These are phyloP conservation scores for Embidobia sp. DNA, from an alignment of 2,888 invertebrate species.

Conservation along the genomic window DNA sequence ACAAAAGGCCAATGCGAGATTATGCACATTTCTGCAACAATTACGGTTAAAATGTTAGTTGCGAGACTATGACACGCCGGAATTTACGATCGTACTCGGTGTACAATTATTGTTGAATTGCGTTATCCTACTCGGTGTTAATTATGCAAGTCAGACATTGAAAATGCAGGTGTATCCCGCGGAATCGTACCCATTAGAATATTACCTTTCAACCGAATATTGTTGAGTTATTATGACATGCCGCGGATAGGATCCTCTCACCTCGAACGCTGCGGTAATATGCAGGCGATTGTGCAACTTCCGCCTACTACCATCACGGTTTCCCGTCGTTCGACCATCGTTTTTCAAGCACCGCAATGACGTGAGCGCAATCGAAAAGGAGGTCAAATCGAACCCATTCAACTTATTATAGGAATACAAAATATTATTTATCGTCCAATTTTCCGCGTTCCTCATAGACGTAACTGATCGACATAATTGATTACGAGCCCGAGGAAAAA, in stretches of 20 bases:
- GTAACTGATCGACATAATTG: not conserved
- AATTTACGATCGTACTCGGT: constrained; percentile 40
- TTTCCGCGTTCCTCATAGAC: no score
- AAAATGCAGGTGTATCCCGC: constrained; percentile 39
- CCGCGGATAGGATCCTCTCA: constrained; percentile 53
- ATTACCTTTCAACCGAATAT: constrained; percentile 56
- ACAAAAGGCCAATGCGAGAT: constrained; percentile 37
- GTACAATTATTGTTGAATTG: constrained; percentile 50
- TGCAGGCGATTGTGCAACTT: constrained; percentile 52
- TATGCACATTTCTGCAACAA: constrained; percentile 57
- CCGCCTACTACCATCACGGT: constrained; percentile 38
- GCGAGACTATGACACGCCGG: constrained; percentile 48
- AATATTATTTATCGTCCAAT: not conserved
- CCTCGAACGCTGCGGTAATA: constrained; percentile 31
- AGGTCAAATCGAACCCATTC: constrained; percentile 29
- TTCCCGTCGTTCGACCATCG: constrained; percentile 32
- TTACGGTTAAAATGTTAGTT: constrained; percentile 34
- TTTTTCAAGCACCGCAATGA: constrained; percentile 29
- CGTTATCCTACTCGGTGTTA: constrained; percentile 45
- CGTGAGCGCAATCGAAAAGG: constrained; percentile 22
- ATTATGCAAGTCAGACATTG: constrained; percentile 42
- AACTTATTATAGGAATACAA: not conserved
- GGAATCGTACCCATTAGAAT: constrained; percentile 37
- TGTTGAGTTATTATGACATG: constrained; percentile 57
- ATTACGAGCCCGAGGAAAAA: no score